Evolutionary conservation across 1,140 invertebrate species (phyloP).

Genomic region (Zaprionus africanus): DNA sequence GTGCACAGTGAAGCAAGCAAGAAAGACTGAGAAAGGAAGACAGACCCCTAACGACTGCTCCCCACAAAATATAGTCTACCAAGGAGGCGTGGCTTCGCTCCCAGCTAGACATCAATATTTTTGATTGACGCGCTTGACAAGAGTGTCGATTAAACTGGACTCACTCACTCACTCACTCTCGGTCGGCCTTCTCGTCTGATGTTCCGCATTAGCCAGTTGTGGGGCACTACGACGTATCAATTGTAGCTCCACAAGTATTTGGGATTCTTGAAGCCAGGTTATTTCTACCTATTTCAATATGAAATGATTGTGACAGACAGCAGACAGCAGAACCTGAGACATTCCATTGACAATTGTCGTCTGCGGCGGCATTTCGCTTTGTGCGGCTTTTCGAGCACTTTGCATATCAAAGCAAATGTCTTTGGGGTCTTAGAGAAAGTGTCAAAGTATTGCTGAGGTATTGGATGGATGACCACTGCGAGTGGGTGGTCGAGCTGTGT

Average conservation of each 20-base stretch:
- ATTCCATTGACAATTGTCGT: constrained; percentile 44
- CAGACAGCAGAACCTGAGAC: constrained; percentile 33
- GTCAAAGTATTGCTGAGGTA: constrained; percentile 54
- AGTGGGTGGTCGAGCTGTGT: constrained; percentile 40
- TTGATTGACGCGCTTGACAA: constrained; percentile 76
- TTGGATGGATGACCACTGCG: constrained; percentile 45
- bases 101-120: constrained; percentile 33
- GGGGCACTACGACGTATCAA: constrained; percentile 8
- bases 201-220: constrained; percentile 29
- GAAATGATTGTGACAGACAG: constrained; percentile 68
- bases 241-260: constrained; percentile 6
- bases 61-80: not conserved
- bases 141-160: constrained; percentile 65
- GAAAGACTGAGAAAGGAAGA: not conserved
- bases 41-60: not conserved
- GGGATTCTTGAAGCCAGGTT: constrained; percentile 26
- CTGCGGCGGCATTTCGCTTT: constrained; percentile 49
- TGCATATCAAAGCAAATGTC: constrained; percentile 69
- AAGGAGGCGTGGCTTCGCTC: constrained; percentile 9
- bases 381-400: constrained; percentile 66
- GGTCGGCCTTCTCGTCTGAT: constrained; percentile 41
- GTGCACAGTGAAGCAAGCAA: not conserved
- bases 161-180: constrained; percentile 28
- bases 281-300: constrained; percentile 69
- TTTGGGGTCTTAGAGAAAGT: constrained; percentile 43